A percentile compares a stretch with the other conserved stretches of the same genome.
These are phyloP conservation scores for Xanthostigma xanthostigma DNA, from an alignment of 2,888 invertebrate species.

Conservation along the genomic window DNA sequence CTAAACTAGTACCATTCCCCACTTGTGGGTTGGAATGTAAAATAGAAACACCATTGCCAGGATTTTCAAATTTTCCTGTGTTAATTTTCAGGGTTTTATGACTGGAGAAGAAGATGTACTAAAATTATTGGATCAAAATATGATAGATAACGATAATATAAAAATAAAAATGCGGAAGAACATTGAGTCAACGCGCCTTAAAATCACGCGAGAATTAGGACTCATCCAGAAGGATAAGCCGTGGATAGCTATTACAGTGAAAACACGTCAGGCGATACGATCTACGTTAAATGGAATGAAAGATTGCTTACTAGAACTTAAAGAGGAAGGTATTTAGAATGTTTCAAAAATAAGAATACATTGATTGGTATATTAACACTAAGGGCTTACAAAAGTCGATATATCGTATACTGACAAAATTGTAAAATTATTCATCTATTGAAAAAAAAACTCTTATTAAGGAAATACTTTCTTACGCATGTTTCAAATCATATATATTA, in stretches of 20 bases:
- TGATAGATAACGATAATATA: constrained; percentile 26
- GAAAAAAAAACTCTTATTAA: too few species aligned
- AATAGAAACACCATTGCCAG: neutral
- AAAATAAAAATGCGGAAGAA: constrained; percentile 11
- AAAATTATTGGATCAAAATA: constrained; percentile 32
- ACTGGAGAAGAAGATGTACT: constrained; percentile 44
- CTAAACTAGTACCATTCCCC: too few species aligned
- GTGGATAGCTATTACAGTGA: constrained; percentile 47
- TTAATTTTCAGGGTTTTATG: constrained; percentile 33
- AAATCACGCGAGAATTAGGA: constrained; percentile 34
- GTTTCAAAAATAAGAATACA: neutral
- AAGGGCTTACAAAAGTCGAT: too few species aligned
- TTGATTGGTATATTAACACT: neutral
- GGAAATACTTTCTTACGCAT: too few species aligned
- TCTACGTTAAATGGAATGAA: constrained; percentile 41
- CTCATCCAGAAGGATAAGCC: constrained; percentile 39
- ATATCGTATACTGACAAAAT: too few species aligned
- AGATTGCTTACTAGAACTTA: constrained; percentile 36
- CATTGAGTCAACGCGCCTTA: constrained; percentile 23
- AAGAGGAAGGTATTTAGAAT: constrained; percentile 32
- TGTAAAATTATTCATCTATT: too few species aligned
- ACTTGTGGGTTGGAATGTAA: too few species aligned
- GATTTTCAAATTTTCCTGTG: constrained; percentile 3
- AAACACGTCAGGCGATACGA: constrained; percentile 45
- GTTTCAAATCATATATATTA: too few species aligned